phyloP scores from a whole-genome alignment of 35 echinoderm and acorn worm genomes.

The Lytechinus variegatus region DNA sequence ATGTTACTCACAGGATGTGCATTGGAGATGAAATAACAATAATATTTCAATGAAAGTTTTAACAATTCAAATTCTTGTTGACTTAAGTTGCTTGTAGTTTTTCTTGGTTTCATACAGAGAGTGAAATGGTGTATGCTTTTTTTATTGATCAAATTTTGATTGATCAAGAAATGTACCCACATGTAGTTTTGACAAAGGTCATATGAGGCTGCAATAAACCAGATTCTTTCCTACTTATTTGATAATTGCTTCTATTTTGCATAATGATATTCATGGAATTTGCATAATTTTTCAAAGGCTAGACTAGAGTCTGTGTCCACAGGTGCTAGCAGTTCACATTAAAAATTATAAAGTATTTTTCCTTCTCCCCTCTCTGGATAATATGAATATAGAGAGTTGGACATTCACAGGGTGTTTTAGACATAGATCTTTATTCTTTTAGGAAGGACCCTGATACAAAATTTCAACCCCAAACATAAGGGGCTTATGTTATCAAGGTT shows the following conservation, averaged over 20 bases:
- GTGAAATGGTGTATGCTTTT: not conserved
- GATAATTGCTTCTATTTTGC: not conserved
- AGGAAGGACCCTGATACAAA: too few species aligned
- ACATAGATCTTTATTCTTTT: too few species aligned
- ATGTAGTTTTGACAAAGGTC: not conserved
- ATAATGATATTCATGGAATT: not conserved
- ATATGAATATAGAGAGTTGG: too few species aligned
- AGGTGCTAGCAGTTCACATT: too few species aligned
- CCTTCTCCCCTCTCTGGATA: too few species aligned
- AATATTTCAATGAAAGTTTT: not conserved
- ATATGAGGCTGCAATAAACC: not conserved
- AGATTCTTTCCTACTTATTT: not conserved
- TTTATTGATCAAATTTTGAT: not conserved
- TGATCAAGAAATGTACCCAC: not conserved
- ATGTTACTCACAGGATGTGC: not conserved
- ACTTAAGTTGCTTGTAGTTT: not conserved
- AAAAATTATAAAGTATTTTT: too few species aligned
- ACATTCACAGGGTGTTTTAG: too few species aligned
- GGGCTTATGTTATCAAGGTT: not conserved
- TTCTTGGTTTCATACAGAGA: not conserved
- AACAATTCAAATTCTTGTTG: slow-evolving; percentile 20
- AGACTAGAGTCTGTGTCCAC: too few species aligned
- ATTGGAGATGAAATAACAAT: not conserved
- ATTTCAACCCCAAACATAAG: too few species aligned
- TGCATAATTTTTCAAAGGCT: too few species aligned